phyloP scores from a whole-genome alignment of 2,113 vertebrate genomes.

The Terrapene triunguis region DNA sequence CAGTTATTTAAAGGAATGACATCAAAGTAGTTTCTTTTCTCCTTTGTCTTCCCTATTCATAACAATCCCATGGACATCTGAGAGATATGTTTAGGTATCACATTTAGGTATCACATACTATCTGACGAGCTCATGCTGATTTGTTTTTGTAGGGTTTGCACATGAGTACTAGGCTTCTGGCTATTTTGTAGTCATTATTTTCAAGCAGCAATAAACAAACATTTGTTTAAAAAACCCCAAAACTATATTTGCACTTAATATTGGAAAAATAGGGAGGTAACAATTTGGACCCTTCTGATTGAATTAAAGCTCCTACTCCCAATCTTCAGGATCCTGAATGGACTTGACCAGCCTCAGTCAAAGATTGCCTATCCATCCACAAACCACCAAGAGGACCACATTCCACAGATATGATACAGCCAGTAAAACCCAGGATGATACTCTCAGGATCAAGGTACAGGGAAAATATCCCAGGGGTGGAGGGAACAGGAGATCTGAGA shows the following conservation, averaged over 20 bases:
- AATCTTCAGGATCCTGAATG: background rate
- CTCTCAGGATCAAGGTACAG: background rate
- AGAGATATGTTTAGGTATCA: constrained; percentile 44
- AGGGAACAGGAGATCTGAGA: background rate
- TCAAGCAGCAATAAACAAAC: background rate
- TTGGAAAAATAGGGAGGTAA: background rate
- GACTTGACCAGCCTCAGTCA: background rate
- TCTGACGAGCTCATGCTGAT: background rate
- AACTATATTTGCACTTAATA: background rate
- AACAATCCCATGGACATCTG: background rate
- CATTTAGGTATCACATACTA: background rate
- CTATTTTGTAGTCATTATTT: background rate
- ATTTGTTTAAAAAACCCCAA: background rate
- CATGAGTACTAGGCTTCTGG: background rate
- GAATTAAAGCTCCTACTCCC: background rate
- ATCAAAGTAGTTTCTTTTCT: constrained; percentile 31
- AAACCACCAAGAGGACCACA: background rate
- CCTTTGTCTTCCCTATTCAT: background rate
- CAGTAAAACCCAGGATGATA: background rate
- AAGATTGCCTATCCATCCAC: background rate
- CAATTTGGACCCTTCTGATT: background rate
- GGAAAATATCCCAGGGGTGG: background rate
- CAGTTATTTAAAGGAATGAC: constrained; percentile 50
- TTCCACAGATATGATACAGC: background rate
- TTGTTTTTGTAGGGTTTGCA: background rate